These are phyloP conservation scores for Goniozus legneri DNA, from an alignment of 1,140 invertebrate genomes.

Conservation along the genomic window DNA sequence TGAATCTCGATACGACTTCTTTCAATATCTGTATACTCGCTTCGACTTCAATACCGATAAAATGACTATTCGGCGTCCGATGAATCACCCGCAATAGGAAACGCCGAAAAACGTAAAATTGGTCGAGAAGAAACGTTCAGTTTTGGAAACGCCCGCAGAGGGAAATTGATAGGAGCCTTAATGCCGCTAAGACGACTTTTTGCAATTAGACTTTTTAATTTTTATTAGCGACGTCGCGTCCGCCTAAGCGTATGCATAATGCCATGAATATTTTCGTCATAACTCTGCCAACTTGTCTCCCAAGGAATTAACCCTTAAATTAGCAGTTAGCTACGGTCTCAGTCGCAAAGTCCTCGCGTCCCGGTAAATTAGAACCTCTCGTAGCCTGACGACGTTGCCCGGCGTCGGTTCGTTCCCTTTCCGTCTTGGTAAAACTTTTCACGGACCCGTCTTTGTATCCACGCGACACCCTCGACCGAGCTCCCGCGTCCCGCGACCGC, in stretches of 20 bases:
- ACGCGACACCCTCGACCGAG: slow-evolving; percentile 10
- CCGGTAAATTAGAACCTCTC: slow-evolving; percentile 50
- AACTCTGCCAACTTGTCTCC: slow-evolving; percentile 57
- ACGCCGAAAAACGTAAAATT: no score
- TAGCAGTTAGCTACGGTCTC: slow-evolving; percentile 53
- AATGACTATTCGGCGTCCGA: no score
- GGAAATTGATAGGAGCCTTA: slow-evolving; percentile 26
- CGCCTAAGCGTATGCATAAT: slow-evolving; percentile 55
- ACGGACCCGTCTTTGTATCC: slow-evolving; percentile 29
- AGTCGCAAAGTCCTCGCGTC: slow-evolving; percentile 50
- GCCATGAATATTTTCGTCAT: slow-evolving; percentile 57
- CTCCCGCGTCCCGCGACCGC: background rate
- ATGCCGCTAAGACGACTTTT: slow-evolving; percentile 32
- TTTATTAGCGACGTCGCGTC: slow-evolving; percentile 51
- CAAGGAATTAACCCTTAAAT: slow-evolving; percentile 58
- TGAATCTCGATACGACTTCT: no score
- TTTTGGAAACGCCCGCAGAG: no score
- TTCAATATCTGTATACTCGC: no score
- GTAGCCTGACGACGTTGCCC: slow-evolving; percentile 19
- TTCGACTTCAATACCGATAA: no score
- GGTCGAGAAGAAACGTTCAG: no score
- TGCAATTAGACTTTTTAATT: slow-evolving; percentile 58
- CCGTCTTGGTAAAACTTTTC: slow-evolving; percentile 35
- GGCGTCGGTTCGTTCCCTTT: slow-evolving; percentile 7
- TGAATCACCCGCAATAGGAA: no score